These are phyloP conservation scores for Chrysolina haemoptera DNA, from an alignment of 2,888 invertebrate species.

Conservation along the genomic window DNA sequence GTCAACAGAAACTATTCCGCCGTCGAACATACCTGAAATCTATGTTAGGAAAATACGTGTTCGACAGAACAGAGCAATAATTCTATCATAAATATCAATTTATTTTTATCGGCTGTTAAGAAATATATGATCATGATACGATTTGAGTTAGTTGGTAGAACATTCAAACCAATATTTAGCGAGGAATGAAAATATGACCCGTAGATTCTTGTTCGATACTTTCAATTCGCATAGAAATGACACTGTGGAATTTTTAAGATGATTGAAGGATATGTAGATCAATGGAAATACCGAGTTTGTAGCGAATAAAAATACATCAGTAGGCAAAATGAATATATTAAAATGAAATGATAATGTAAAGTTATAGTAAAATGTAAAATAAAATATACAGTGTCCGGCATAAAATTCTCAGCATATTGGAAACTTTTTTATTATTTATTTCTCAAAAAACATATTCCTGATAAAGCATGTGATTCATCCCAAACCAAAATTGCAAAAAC, in stretches of 20 bases:
- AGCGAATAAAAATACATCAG: no score
- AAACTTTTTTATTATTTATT: no score
- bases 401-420: no score
- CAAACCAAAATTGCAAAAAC: no score
- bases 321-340: no score
- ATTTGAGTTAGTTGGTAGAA: neutral
- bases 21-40: slow-evolving; percentile 19
- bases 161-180: slow-evolving; percentile 9
- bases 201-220: neutral
- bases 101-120: slow-evolving; percentile 16
- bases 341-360: no score
- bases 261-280: no score
- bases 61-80: slow-evolving; percentile 21
- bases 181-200: neutral
- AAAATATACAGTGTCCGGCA: no score
- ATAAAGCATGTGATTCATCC: no score
- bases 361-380: no score
- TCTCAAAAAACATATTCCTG: no score
- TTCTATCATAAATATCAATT: slow-evolving; percentile 10
- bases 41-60: slow-evolving; percentile 16
- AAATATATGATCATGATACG: slow-evolving; percentile 13
- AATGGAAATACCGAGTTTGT: no score
- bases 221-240: neutral
- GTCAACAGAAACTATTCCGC: slow-evolving; percentile 40
- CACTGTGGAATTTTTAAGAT: neutral